These are phyloP conservation scores for Pollimyrus isidori DNA, from an alignment of 2,113 vertebrate species.

Conservation along the genomic window DNA sequence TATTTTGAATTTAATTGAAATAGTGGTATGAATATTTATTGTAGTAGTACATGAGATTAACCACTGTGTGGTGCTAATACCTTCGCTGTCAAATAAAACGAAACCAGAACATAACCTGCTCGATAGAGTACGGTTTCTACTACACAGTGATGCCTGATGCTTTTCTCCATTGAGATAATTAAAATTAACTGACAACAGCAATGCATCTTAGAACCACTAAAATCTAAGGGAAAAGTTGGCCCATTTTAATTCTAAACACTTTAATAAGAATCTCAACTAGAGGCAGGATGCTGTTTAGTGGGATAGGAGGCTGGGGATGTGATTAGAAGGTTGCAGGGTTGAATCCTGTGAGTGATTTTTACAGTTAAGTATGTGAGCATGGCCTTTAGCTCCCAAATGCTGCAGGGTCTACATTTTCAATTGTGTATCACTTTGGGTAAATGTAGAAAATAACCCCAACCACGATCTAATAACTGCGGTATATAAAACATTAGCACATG, in stretches of 20 bases:
- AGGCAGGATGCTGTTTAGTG: neutral
- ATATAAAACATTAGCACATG: neutral
- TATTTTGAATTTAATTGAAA: neutral
- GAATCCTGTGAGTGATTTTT: neutral
- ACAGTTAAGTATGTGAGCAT: neutral
- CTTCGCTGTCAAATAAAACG: neutral
- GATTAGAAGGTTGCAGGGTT: neutral
- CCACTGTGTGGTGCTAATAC: constrained; percentile 17
- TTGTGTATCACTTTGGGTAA: neutral
- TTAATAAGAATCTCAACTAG: neutral
- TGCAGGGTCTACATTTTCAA: neutral
- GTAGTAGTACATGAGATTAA: neutral
- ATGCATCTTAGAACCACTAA: neutral
- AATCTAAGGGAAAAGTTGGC: neutral
- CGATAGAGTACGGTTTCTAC: neutral
- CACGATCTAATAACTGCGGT: neutral
- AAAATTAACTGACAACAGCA: neutral
- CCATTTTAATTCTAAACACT: neutral
- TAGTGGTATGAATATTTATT: neutral
- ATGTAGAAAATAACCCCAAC: neutral
- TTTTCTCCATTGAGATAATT: neutral
- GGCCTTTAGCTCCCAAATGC: neutral
- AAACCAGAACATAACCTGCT: neutral
- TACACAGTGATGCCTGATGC: neutral
- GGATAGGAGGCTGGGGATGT: neutral